Evolutionary conservation across 2,797 vertebrate genomes (phyloP).

Genomic region (Galagoides demidoff): DNA sequence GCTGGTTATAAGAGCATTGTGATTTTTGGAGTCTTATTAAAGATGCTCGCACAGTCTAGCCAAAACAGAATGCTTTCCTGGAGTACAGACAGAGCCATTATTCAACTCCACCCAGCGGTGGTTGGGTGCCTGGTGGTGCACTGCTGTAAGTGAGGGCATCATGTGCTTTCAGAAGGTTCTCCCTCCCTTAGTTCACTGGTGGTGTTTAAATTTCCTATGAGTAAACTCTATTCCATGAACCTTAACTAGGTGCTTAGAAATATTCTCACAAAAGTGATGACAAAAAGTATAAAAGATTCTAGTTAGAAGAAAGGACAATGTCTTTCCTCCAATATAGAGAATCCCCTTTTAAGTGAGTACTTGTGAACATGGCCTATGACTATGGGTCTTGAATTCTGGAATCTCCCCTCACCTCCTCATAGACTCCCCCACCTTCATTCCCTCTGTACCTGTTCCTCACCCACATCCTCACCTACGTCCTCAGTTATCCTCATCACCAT

Average conservation of each 20-base stretch:
- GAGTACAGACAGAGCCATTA: background rate
- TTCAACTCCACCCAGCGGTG: background rate
- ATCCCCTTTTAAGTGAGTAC: background rate
- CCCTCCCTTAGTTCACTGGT: background rate
- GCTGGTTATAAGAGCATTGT: background rate
- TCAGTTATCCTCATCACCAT: accelerated
- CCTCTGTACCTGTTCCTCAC: background rate
- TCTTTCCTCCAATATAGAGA: background rate
- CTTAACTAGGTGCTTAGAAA: slow-evolving; percentile 43
- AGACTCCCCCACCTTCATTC: background rate
- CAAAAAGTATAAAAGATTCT: background rate
- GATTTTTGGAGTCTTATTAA: background rate
- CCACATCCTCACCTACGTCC: background rate
- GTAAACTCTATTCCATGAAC: background rate
- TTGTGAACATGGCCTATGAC: background rate
- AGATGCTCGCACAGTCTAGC: background rate
- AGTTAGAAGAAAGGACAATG: background rate
- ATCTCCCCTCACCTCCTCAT: background rate
- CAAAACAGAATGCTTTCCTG: background rate
- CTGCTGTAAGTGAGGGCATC: background rate
- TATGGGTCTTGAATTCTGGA: background rate
- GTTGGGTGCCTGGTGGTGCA: background rate
- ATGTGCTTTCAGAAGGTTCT: background rate
- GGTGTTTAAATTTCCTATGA: background rate
- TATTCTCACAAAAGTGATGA: background rate